Evolutionary conservation across 2,113 vertebrate genomes (phyloP).

Genomic region (Camarhynchus parvulus): DNA sequence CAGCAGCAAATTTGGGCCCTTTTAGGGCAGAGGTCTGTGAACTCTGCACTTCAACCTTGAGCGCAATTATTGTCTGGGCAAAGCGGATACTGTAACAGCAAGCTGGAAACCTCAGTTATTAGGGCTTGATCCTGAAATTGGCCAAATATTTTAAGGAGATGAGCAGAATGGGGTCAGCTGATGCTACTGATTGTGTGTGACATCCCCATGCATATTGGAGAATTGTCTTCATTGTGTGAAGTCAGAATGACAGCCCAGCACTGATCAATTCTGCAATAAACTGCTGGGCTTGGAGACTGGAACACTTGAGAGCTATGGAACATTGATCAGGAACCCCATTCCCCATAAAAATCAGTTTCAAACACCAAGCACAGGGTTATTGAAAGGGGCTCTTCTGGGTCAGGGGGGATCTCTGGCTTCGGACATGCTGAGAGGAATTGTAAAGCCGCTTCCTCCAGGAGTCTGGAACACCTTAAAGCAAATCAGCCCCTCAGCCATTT

Average conservation of each 20-base stretch:
- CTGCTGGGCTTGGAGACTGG: background rate
- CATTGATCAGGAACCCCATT: accelerated
- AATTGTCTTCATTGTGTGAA: background rate
- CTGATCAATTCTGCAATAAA: background rate
- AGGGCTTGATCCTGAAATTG: background rate
- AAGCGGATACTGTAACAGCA: background rate
- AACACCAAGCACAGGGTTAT: background rate
- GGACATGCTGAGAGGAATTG: background rate
- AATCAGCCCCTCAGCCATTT: background rate
- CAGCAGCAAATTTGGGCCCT: background rate
- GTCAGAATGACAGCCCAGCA: background rate
- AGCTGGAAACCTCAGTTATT: background rate
- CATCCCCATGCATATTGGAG: background rate
- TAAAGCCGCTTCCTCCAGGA: background rate
- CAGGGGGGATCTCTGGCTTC: background rate
- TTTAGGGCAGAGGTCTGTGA: background rate
- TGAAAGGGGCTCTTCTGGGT: background rate
- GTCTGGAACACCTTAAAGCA: background rate
- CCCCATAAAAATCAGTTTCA: background rate
- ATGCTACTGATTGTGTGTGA: background rate
- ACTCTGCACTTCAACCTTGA: background rate
- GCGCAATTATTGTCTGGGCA: background rate
- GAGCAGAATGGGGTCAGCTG: background rate
- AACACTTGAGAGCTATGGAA: background rate
- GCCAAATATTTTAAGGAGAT: background rate